Conservation (phyloP, 2,113 vertebrate genomes). For the Bos indicus region DNA sequence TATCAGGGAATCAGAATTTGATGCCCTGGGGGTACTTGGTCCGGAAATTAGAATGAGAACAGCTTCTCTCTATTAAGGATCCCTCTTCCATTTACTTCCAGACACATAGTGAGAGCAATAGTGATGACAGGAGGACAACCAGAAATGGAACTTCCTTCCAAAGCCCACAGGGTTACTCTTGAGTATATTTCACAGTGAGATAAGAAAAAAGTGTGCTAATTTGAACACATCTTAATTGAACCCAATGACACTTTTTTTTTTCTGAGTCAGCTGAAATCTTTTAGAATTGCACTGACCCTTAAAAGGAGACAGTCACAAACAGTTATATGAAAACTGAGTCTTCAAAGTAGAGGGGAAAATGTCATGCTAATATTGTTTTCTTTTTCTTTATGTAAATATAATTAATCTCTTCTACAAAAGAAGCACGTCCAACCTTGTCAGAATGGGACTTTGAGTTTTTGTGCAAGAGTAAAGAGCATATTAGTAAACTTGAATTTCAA, state of each 20-base stretch:
- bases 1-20: background rate
- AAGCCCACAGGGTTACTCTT: background rate
- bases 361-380: background rate
- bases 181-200: background rate
- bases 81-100: background rate
- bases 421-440: background rate
- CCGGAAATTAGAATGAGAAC: background rate
- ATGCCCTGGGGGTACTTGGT: background rate
- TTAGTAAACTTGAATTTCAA: slow-evolving; percentile 15
- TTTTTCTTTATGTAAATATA: background rate
- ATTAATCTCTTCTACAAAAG: background rate
- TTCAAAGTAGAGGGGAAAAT: background rate
- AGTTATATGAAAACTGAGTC: background rate
- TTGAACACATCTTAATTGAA: background rate
- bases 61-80: background rate
- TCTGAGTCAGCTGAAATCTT: background rate
- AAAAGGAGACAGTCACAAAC: background rate
- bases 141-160: background rate
- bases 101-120: background rate
- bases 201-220: background rate
- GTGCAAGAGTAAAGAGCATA: background rate
- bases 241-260: background rate
- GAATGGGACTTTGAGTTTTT: background rate
- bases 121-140: background rate
- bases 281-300: background rate